Evolutionary conservation across 2,797 vertebrate species (phyloP), one percentile per base, ranked within the genome.

Genomic region (Danio aesculapii): DNA sequence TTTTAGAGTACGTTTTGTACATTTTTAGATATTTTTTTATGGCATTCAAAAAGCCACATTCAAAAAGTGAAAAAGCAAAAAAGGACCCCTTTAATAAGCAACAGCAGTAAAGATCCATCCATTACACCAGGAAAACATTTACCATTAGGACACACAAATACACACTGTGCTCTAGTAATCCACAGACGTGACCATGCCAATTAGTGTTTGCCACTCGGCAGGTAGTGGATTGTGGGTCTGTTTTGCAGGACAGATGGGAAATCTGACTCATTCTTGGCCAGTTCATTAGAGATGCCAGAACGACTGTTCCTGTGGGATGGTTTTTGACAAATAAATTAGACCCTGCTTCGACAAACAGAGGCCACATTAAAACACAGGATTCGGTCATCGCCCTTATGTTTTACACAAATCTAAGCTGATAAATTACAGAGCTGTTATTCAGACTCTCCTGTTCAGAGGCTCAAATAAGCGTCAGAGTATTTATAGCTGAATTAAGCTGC

Each of bases 101-200:
- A 6, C 47, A 8, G 12, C 4, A 0, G 49, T 66, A 30, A 75
- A 13, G 47, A 52, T 43, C 11, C 4, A 13, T 57, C 6, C 4
- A 0, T 77, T 67, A n/a, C 19, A 43, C 53, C 70, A 59, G 2
- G 6, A 10, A 30, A 30, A 30, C 41, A 17, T 66, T 67, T 41
- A 57, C 5, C 30, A 39, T 46, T 6, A 46, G 16, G 50, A 50
- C 58, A 57, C 67, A 61, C 53, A 69, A 68, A 12, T 43, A 61
- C 30, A 49, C 49, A 58, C 17, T 93, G 86, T 87, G 86, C 79
- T 84, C 83, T 85, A 87, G 76, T 92, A 91, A 93, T 92, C 91
- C 84, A 90, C 87, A 86, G 84, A 88, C 75, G 81, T 88, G 89
- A 88, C 88, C 88, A 71, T 80, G 82, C 88, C 89, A 85, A 90